Evolutionary conservation across 1,140 invertebrate species (phyloP).

Genomic region (Papilio aristodemus): DNA sequence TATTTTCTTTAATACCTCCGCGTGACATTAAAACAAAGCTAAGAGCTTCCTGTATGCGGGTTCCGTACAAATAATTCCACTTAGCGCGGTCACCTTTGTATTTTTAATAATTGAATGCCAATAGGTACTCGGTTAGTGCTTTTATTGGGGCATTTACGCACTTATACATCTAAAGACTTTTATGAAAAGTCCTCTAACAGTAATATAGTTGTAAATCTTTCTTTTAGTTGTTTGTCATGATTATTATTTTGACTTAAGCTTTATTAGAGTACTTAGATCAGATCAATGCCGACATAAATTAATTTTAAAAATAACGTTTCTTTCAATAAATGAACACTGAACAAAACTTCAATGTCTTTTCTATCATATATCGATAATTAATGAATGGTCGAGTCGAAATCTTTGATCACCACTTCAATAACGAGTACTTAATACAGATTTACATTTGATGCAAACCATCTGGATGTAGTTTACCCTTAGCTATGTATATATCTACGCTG

Average conservation of each 20-base stretch:
- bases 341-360: too few relatives aligned
- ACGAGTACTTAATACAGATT: too few relatives aligned
- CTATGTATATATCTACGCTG: too few relatives aligned
- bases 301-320: too few relatives aligned
- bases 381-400: too few relatives aligned
- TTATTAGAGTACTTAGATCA: neutral
- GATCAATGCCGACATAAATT: too few relatives aligned
- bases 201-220: neutral
- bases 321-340: too few relatives aligned
- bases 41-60: slow-evolving; percentile 60
- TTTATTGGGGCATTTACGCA: slow-evolving; percentile 25
- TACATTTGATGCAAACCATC: too few relatives aligned
- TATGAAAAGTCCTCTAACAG: neutral
- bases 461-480: too few relatives aligned
- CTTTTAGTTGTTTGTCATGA: neutral
- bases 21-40: slow-evolving; percentile 57
- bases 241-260: slow-evolving; percentile 10
- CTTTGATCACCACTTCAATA: too few relatives aligned
- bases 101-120: slow-evolving; percentile 50
- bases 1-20: slow-evolving; percentile 47
- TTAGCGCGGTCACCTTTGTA: slow-evolving; percentile 53
- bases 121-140: slow-evolving; percentile 30
- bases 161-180: slow-evolving; percentile 6
- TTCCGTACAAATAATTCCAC: slow-evolving; percentile 63
- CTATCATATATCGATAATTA: too few relatives aligned